A percentile compares a stretch with the other conserved stretches of the same genome.
These are phyloP conservation scores for Calliphora vicina DNA, from an alignment of 1,140 invertebrate genomes.

Conservation along the genomic window DNA sequence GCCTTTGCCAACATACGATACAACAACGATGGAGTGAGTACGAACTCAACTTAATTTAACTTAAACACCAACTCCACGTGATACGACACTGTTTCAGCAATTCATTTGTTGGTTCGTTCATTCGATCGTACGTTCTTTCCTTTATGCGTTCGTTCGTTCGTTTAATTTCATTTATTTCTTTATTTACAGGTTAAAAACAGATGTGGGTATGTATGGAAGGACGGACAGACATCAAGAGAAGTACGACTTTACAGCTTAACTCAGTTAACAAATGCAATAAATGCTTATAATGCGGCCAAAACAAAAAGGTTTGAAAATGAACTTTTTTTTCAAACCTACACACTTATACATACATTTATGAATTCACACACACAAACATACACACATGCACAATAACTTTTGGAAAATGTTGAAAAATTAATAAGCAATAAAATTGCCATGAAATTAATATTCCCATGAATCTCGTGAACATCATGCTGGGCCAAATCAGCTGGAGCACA, in stretches of 20 bases:
- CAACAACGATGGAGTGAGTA: slow-evolving; percentile 42
- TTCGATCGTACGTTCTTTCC: neutral
- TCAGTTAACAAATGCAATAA: neutral
- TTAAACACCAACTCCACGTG: slow-evolving; percentile 23
- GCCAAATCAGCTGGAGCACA: slow-evolving; percentile 36
- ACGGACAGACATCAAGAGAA: slow-evolving; percentile 12
- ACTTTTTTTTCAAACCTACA: neutral
- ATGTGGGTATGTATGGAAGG: neutral
- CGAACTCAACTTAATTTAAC: slow-evolving; percentile 33
- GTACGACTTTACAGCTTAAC: neutral
- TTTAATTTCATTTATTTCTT: slow-evolving; percentile 17
- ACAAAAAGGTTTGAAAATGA: slow-evolving; percentile 6
- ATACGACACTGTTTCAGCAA: neutral
- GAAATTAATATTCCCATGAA: slow-evolving; percentile 63
- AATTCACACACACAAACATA: neutral
- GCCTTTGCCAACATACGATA: slow-evolving; percentile 44
- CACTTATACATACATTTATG: neutral
- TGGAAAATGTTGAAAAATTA: slow-evolving; percentile 55
- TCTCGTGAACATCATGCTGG: slow-evolving; percentile 49
- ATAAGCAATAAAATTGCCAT: slow-evolving; percentile 64
- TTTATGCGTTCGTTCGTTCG: neutral
- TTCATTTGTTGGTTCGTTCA: neutral
- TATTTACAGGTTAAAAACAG: slow-evolving; percentile 17
- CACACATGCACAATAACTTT: neutral
- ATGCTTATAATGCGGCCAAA: slow-evolving; percentile 13